Conservation (phyloP, 1,140 invertebrate species). For the Tenebrio molitor region DNA sequence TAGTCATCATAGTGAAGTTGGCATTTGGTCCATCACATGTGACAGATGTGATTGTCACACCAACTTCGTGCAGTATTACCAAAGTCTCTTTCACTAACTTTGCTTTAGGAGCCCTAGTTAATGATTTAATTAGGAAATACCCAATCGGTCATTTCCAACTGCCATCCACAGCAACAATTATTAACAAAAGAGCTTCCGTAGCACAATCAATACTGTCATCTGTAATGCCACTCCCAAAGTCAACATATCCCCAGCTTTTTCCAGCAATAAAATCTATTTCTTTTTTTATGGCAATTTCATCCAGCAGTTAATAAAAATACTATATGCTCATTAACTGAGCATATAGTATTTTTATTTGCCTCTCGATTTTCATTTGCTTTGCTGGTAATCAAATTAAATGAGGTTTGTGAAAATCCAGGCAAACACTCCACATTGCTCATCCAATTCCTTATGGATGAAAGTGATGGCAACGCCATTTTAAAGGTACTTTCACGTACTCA, state of each 20-base stretch:
- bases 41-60: conserved; percentile 48
- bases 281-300: neutral
- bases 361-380: too few relatives aligned
- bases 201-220: neutral
- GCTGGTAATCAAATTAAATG: neutral
- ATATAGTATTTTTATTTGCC: neutral
- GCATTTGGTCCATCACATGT: conserved; percentile 56
- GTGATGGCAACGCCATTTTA: neutral
- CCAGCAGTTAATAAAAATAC: too few relatives aligned
- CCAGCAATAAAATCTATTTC: neutral
- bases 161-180: neutral
- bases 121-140: conserved; percentile 49
- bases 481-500: neutral
- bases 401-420: neutral
- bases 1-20: conserved; percentile 50
- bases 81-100: conserved; percentile 49
- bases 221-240: neutral
- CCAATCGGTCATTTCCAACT: conserved; percentile 50
- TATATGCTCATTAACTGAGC: too few relatives aligned
- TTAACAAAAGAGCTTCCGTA: neutral
- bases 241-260: neutral
- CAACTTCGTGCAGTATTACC: conserved; percentile 45
- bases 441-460: neutral
- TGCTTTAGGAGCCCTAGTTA: conserved; percentile 22
- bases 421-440: neutral